A percentile compares a stretch with the other conserved stretches of the same genome.
These are phyloP conservation scores for Danio tinwini DNA, from an alignment of 2,797 vertebrate genomes.

Conservation along the genomic window DNA sequence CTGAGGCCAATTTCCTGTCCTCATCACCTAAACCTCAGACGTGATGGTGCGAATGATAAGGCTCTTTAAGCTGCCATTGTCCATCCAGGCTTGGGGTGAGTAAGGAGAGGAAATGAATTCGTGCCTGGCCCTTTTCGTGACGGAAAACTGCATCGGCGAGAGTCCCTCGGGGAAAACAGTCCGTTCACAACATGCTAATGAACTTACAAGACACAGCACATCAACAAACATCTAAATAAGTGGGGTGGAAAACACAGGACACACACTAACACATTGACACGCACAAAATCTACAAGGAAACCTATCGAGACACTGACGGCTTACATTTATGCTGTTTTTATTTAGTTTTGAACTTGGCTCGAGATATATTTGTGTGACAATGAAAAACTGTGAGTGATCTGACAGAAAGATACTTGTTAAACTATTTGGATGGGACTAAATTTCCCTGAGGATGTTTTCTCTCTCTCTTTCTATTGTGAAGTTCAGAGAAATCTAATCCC, in stretches of 20 bases:
- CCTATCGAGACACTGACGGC: conserved; percentile 5
- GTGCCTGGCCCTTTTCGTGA: conserved; percentile 30
- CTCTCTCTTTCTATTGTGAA: neutral
- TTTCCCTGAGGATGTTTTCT: neutral
- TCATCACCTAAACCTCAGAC: conserved; percentile 47
- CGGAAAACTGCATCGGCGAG: conserved; percentile 27
- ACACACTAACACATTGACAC: conserved; percentile 54
- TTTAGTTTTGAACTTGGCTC: neutral
- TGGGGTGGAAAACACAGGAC: conserved; percentile 47
- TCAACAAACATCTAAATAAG: conserved; percentile 41
- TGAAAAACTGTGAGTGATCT: conserved; percentile 9
- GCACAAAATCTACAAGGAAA: conserved; percentile 32
- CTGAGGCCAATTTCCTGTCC: conserved; percentile 60
- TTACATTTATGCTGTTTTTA: conserved; percentile 2
- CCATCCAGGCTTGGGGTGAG: conserved; percentile 40
- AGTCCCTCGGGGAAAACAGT: conserved; percentile 30
- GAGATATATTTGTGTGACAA: neutral
- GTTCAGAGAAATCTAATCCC: conserved; percentile 14
- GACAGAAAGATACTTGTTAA: neutral
- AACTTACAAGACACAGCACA: conserved; percentile 42
- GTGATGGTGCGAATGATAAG: conserved; percentile 33
- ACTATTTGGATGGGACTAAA: neutral
- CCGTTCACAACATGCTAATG: conserved; percentile 48
- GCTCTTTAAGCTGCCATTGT: conserved; percentile 35
- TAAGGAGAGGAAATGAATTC: conserved; percentile 61